These are phyloP conservation scores for Incurvaria masculella DNA, from an alignment of 2,888 invertebrate species.

Conservation along the genomic window DNA sequence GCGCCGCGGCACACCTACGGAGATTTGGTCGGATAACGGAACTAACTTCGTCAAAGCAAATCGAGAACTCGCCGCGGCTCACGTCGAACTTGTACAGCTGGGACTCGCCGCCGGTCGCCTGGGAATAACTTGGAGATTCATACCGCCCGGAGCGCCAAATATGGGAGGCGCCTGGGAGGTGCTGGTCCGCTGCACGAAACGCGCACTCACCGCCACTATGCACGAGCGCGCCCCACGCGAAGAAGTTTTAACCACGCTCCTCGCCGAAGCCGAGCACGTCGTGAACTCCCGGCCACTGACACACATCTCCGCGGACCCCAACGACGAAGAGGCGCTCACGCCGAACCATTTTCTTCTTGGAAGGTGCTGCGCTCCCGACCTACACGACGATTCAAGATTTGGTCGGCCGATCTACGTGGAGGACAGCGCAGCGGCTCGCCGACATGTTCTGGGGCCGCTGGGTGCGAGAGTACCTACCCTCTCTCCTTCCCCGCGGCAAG, in stretches of 20 bases:
- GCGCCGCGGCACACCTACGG: not conserved
- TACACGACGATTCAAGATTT: conserved; percentile 1
- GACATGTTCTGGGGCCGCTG: conserved; percentile 5
- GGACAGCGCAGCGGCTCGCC: not conserved
- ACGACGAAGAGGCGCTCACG: conserved; percentile 1
- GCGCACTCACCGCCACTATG: not conserved
- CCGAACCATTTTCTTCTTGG: conserved; percentile 4
- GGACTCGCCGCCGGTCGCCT: not conserved
- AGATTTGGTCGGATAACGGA: conserved; percentile 3
- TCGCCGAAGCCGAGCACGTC: conserved; percentile 1
- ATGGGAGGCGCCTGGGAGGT: conserved; percentile 4
- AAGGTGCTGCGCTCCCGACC: conserved; percentile 1
- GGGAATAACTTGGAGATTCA: not conserved
- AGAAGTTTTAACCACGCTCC: conserved; percentile 1
- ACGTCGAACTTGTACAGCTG: not conserved
- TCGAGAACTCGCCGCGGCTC: not conserved
- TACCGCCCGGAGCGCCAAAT: conserved; percentile 1
- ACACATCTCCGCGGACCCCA: not conserved
- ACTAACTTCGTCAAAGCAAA: not conserved
- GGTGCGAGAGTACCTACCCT: conserved; percentile 4
- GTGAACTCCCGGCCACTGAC: conserved; percentile 1
- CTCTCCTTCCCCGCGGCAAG: not conserved
- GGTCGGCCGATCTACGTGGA: conserved; percentile 3
- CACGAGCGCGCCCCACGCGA: not conserved
- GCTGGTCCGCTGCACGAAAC: not conserved